These are phyloP conservation scores for Drosophila subsilvestris DNA, from an alignment of 2,888 invertebrate genomes.

Conservation along the genomic window DNA sequence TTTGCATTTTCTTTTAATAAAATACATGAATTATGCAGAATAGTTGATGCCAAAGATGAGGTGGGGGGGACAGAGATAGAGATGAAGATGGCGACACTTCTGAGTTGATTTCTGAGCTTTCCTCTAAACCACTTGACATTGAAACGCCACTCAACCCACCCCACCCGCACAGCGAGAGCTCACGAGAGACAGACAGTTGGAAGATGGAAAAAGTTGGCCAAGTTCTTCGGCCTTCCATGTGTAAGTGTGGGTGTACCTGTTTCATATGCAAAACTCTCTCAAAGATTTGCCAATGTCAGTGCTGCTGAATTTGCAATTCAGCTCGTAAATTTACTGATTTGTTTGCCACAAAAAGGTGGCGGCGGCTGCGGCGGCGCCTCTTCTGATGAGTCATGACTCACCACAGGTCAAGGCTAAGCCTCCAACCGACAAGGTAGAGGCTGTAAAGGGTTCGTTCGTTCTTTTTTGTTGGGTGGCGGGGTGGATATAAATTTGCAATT, in stretches of 20 bases:
- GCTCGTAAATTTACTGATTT: slow-evolving; percentile 66
- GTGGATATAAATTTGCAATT: slow-evolving; percentile 62
- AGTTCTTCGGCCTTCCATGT: slow-evolving; percentile 11
- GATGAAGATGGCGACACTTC: slow-evolving; percentile 31
- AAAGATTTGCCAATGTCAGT: slow-evolving; percentile 40
- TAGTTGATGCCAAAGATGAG: slow-evolving; percentile 40
- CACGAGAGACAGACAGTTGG: neutral
- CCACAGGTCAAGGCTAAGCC: slow-evolving; percentile 59
- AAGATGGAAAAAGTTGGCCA: slow-evolving; percentile 14
- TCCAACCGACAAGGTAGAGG: neutral
- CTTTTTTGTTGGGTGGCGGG: neutral
- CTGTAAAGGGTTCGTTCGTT: slow-evolving; percentile 19
- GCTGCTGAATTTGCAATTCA: slow-evolving; percentile 62
- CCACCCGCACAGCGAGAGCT: neutral
- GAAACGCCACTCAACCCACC: slow-evolving; percentile 19
- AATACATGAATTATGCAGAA: slow-evolving; percentile 71
- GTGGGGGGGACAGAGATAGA: slow-evolving; percentile 13
- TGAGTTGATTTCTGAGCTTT: slow-evolving; percentile 23
- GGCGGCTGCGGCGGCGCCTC: slow-evolving; percentile 23
- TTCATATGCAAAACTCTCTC: slow-evolving; percentile 38
- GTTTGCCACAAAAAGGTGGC: slow-evolving; percentile 55
- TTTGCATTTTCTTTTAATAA: slow-evolving; percentile 64
- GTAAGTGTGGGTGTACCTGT: slow-evolving; percentile 14
- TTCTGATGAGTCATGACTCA: slow-evolving; percentile 51
- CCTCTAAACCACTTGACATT: slow-evolving; percentile 33